These are phyloP conservation scores for Solenopsis invicta DNA, from an alignment of 1,140 invertebrate species.

Conservation along the genomic window DNA sequence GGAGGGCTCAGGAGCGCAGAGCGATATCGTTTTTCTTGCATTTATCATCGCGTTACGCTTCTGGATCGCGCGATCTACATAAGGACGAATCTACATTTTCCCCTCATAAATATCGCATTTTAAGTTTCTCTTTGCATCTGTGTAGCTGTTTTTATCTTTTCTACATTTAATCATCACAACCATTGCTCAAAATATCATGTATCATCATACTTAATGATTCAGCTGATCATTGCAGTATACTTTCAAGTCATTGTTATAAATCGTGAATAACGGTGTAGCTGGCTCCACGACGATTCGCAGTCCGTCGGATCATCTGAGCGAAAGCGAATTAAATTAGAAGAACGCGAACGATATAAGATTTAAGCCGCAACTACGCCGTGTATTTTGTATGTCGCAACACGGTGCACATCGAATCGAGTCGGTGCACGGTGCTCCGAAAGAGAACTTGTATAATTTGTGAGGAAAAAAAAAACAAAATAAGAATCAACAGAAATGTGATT, in stretches of 20 bases:
- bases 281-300: conserved; percentile 10
- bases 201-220: conserved; percentile 30
- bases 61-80: conserved; percentile 29
- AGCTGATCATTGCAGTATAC: conserved; percentile 4
- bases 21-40: conserved; percentile 14
- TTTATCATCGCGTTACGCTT: conserved; percentile 23
- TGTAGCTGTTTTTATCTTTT: conserved; percentile 29
- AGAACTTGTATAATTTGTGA: conserved; percentile 58
- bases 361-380: background rate
- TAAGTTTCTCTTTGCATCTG: conserved; percentile 46
- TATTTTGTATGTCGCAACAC: conserved; percentile 29
- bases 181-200: conserved; percentile 25
- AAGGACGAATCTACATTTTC: conserved; percentile 46
- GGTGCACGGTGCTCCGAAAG: conserved; percentile 63
- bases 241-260: background rate
- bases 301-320: background rate
- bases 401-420: conserved; percentile 66
- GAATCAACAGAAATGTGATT: conserved; percentile 65
- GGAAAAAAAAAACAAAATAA: conserved; percentile 48
- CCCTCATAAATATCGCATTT: conserved; percentile 42
- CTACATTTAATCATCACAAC: conserved; percentile 48
- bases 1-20: background rate
- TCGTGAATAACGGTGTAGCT: conserved; percentile 50
- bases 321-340: conserved; percentile 9
- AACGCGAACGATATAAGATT: background rate